Evolutionary conservation across 2,888 invertebrate genomes (phyloP), one percentile per base, ranked within the genome.

Genomic region (Tuta absoluta): DNA sequence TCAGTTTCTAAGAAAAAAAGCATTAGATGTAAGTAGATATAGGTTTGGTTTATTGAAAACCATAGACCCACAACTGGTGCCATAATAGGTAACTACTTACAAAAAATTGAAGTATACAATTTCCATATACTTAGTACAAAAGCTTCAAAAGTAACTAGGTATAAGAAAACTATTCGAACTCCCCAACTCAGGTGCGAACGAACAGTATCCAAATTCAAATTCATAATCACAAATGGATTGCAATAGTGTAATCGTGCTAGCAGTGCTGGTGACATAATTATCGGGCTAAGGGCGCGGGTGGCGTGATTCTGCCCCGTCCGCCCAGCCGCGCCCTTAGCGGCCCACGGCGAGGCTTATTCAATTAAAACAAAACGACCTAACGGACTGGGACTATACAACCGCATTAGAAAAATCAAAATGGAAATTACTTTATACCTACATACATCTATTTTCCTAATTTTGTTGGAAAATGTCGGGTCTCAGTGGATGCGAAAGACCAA

Each of bases 291-390:
- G 87, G 87, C 74, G 86, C 80, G 86, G 84, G 76, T 88, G 84
- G 86, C 89, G 89, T 90, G 90, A 90, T 89, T 89, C 80, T 72
- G 83, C 75, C 78, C 75, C 75, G 81, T 80, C 74, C 75, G 57
- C 33, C 57, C 57, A 3, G 41, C 41, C 12, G n/a, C 14, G n/a
- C 45, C 14, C 17, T 10, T 17, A 5, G 4, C 45, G 45, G 45
- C 45, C 45, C 45, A 17, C 45, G 45, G 45, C 45, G n/a, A 45
- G 14, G 38, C 61, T 53, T 61, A 61, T 60, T 56, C 64, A 60
- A 64, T 57, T 64, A 61, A 62, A 61, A 21, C 24, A 28, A 24
- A 37, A 12, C 62, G n/a, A 62, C 51, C 51, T 7, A 62, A 10
- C 11, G 21, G 4, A 38, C 38, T 24, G 24, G 28, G 53, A 48